Percentiles rank a stretch among this genome's conserved stretches.
Evolutionary conservation across 2,113 vertebrate species (phyloP).

Genomic region (Entomyzon cyanotis): DNA sequence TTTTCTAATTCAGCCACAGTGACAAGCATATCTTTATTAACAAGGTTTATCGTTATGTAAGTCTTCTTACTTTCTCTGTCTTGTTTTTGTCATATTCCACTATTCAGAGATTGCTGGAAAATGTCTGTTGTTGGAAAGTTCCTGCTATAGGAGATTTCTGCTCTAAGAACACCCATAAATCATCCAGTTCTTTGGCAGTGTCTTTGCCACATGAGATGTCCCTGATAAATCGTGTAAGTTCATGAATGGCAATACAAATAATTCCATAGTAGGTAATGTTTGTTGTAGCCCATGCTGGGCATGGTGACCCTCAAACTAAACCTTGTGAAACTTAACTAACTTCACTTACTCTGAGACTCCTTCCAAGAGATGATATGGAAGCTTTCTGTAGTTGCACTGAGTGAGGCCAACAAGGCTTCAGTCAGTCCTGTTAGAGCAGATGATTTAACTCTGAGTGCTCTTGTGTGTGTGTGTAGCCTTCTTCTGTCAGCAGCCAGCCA

Average conservation of each 20-base stretch:
- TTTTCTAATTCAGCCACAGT: not conserved
- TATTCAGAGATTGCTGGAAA: not conserved
- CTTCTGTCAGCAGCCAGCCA: slow-evolving; percentile 2
- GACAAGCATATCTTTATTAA: not conserved
- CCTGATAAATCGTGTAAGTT: not conserved
- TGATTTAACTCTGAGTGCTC: not conserved
- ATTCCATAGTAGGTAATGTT: slow-evolving; percentile 53
- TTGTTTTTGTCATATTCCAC: not conserved
- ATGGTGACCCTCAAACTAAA: not conserved
- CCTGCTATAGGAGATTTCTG: not conserved
- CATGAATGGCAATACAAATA: not conserved
- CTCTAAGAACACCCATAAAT: slow-evolving; percentile 2
- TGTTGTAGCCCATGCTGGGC: not conserved
- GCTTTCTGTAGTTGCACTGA: not conserved
- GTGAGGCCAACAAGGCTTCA: not conserved
- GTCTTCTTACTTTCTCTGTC: not conserved
- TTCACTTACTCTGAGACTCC: not conserved
- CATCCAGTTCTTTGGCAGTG: not conserved
- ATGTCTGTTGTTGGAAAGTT: not conserved
- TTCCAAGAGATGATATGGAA: not conserved
- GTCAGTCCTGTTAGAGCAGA: not conserved
- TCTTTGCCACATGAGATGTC: not conserved
- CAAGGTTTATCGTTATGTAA: not conserved
- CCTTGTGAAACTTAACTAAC: not conserved
- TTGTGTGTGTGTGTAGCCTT: not conserved